phyloP scores from a whole-genome alignment of 2,113 vertebrate genomes.

The Hypanus sabinus region DNA sequence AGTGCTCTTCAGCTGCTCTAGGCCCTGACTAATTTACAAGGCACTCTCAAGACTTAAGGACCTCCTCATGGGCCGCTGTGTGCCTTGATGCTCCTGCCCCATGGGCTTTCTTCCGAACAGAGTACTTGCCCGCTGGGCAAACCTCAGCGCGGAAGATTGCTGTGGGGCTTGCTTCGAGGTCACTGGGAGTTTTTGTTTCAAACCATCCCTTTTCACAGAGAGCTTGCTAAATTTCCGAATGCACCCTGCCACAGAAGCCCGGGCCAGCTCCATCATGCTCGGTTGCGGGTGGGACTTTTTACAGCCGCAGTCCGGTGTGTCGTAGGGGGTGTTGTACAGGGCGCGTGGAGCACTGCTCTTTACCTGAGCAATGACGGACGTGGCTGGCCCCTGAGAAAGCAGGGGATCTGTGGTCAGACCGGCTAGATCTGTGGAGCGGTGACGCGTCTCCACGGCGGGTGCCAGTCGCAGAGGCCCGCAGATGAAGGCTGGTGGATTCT shows the following conservation, averaged over 20 bases:
- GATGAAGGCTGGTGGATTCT: not conserved
- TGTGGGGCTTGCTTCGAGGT: not conserved
- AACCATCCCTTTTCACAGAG: not conserved
- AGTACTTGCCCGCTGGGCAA: conserved; percentile 25
- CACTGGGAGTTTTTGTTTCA: not conserved
- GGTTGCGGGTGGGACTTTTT: not conserved
- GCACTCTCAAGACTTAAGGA: conserved; percentile 43
- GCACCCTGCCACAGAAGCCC: accelerated
- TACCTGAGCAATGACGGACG: not conserved
- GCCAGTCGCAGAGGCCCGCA: not conserved
- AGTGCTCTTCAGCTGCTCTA: not conserved
- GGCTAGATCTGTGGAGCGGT: not conserved
- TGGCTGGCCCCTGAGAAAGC: not conserved
- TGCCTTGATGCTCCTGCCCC: conserved; percentile 20
- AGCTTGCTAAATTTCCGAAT: not conserved
- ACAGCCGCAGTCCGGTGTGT: not conserved
- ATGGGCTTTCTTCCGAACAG: conserved; percentile 25
- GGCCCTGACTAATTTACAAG: not conserved
- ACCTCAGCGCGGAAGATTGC: not conserved
- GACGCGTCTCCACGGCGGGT: not conserved
- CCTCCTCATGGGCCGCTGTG: conserved; percentile 37
- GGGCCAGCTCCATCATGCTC: not conserved
- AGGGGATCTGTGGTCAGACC: not conserved
- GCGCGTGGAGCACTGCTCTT: not conserved
- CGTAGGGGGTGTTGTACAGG: not conserved